Conservation (phyloP, 2,888 invertebrate species). For the Leptinotarsa rubiginosa region DNA sequence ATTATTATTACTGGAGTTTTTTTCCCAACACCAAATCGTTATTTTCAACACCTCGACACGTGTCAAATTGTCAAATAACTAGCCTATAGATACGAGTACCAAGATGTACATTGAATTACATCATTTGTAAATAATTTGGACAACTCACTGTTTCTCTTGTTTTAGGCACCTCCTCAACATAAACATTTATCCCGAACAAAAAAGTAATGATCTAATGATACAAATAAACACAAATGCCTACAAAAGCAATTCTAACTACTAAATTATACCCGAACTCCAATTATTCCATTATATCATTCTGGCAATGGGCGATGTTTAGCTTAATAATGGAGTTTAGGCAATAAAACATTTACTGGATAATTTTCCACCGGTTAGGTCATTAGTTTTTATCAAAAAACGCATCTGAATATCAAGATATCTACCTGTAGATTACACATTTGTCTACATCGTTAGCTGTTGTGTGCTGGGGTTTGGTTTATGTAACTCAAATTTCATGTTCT, state of each 20-base stretch:
- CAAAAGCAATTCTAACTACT: constrained; percentile 4
- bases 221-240: background rate
- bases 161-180: too few species aligned
- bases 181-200: background rate
- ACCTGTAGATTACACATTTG: constrained; percentile 35
- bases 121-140: too few species aligned
- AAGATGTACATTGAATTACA: too few species aligned
- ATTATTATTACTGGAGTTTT: too few species aligned
- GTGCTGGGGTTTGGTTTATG: background rate
- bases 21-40: too few species aligned
- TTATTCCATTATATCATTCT: constrained; percentile 5
- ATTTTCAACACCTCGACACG: too few species aligned
- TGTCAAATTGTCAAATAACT: too few species aligned
- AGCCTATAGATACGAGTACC: too few species aligned
- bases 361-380: constrained; percentile 26
- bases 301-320: constrained; percentile 4
- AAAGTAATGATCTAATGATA: background rate
- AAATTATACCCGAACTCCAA: background rate
- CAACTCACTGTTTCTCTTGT: too few species aligned
- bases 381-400: constrained; percentile 31
- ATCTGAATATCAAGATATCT: constrained; percentile 30
- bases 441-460: constrained; percentile 29
- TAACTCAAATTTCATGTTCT: background rate
- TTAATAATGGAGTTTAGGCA: constrained; percentile 16
- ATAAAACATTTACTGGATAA: constrained; percentile 33